Conservation (phyloP, 2,888 invertebrate species). For the Drosophila greeni region DNA sequence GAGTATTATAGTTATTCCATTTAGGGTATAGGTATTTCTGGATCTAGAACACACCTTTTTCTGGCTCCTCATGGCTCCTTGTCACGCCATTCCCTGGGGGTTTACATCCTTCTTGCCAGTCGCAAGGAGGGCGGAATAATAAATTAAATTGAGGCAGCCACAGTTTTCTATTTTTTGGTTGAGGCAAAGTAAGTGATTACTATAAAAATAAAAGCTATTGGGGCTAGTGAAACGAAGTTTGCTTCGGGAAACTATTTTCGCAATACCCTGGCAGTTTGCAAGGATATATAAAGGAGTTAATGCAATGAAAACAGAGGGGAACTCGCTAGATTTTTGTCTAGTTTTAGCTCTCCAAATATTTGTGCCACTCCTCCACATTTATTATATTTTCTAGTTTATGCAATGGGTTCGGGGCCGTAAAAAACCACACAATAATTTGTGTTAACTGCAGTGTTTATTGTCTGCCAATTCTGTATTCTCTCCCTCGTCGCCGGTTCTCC, state of each 20-base stretch:
- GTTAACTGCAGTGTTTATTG: constrained; percentile 6
- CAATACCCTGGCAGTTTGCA: too few species aligned
- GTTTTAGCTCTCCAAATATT: neutral
- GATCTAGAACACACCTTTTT: constrained; percentile 9
- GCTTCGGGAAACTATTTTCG: too few species aligned
- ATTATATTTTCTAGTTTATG: neutral
- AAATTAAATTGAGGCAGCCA: constrained; percentile 15
- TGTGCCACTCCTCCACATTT: neutral
- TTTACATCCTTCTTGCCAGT: neutral
- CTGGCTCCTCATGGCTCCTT: constrained; percentile 3
- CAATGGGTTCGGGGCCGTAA: neutral
- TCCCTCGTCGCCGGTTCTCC: neutral
- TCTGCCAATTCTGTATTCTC: constrained; percentile 5
- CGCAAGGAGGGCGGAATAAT: constrained; percentile 5
- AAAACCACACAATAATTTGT: constrained; percentile 2
- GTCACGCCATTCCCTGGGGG: constrained; percentile 24
- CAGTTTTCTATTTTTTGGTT: neutral
- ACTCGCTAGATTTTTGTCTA: neutral
- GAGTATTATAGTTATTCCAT: constrained; percentile 12
- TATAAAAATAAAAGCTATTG: constrained; percentile 5
- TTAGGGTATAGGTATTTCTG: constrained; percentile 2
- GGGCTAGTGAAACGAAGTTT: neutral
- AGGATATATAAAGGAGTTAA: neutral
- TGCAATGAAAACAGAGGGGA: neutral
- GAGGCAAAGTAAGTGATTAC: constrained; percentile 2